Conservation (phyloP, 2,797 vertebrate species). For the Eidolon dupreanum region DNA sequence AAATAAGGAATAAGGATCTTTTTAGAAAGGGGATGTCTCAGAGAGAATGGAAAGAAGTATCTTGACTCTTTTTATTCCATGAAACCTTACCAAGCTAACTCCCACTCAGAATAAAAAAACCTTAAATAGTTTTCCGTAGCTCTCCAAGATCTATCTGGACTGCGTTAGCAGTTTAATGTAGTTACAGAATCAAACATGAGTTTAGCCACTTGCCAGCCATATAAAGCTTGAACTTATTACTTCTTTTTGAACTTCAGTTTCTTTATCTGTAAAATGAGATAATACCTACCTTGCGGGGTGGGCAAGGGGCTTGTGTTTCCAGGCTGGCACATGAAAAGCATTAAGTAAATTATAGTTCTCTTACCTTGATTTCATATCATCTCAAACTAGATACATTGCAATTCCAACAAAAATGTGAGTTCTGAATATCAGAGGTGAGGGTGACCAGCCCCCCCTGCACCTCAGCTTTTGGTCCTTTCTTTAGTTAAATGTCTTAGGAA, state of each 20-base stretch:
- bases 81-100: neutral
- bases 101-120: neutral
- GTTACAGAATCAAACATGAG: neutral
- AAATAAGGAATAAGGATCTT: neutral
- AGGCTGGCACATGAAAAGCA: neutral
- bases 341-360: neutral
- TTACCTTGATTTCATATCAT: neutral
- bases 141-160: neutral
- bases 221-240: neutral
- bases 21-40: neutral
- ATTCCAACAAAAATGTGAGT: neutral
- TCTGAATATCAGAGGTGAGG: neutral
- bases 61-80: neutral
- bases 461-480: neutral
- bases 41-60: neutral
- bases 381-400: neutral
- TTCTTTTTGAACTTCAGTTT: neutral
- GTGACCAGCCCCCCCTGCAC: neutral
- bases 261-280: neutral
- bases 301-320: neutral
- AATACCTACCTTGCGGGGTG: neutral
- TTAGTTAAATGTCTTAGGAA: neutral
- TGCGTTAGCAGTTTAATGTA: neutral
- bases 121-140: neutral
- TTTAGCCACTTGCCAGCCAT: neutral